Conservation (phyloP, 1,140 invertebrate species). For the Brachionus angularis region DNA sequence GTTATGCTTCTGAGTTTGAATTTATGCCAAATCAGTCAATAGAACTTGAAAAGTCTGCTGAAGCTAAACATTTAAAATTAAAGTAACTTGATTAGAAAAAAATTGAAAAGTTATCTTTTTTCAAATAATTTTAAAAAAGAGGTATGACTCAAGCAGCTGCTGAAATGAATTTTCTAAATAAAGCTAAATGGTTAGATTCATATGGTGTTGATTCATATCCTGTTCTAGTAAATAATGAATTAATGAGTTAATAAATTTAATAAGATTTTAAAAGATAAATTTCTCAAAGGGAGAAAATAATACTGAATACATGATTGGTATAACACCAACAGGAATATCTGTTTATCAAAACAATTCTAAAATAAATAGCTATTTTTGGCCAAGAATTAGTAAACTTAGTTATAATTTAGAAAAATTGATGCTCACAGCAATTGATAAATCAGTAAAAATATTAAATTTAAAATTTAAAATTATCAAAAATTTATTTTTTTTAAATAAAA, state of each 20-base stretch:
- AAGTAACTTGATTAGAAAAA: constrained; percentile 63
- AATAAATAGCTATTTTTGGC: constrained; percentile 37
- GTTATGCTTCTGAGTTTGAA: constrained; percentile 56
- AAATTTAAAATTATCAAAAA: neutral
- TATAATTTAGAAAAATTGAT: constrained; percentile 36
- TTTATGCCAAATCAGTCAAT: constrained; percentile 76
- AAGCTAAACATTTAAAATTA: constrained; percentile 78
- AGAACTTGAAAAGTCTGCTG: constrained; percentile 79
- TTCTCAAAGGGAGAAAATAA: constrained; percentile 9
- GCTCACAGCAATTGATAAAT: constrained; percentile 17
- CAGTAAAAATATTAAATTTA: neutral
- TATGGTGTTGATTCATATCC: constrained; percentile 75
- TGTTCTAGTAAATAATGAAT: constrained; percentile 59
- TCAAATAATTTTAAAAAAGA: constrained; percentile 60
- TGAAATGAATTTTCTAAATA: constrained; percentile 71
- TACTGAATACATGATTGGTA: constrained; percentile 5
- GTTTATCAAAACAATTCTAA: constrained; percentile 14
- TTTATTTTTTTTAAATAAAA: no score
- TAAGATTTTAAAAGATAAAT: neutral
- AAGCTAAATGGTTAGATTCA: constrained; percentile 77
- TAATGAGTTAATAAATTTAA: neutral
- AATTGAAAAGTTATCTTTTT: no score
- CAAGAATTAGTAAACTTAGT: constrained; percentile 20
- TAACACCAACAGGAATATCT: constrained; percentile 42
- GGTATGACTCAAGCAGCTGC: constrained; percentile 68